Evolutionary conservation across 2,797 vertebrate species (phyloP).

Genomic region (Tragelaphus oryx): DNA sequence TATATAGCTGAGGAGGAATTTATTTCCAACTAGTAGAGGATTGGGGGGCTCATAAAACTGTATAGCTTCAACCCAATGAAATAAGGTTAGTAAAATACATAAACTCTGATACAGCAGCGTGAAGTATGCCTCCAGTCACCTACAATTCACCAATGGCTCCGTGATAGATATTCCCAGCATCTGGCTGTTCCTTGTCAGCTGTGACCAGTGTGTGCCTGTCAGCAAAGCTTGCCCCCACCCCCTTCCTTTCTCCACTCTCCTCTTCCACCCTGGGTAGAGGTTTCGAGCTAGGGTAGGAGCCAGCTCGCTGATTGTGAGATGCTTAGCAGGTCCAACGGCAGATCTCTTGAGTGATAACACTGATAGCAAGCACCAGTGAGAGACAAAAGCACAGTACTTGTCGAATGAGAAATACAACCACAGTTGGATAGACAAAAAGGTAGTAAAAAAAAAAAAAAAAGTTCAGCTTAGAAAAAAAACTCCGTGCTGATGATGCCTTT

Average conservation of each 20-base stretch:
- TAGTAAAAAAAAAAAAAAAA: conserved; percentile 39
- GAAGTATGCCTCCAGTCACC: conserved; percentile 68
- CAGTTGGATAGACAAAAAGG: conserved; percentile 32
- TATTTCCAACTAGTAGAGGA: conserved; percentile 64
- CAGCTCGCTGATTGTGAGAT: conserved; percentile 32
- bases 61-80: conserved; percentile 68
- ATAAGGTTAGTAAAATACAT: conserved; percentile 74
- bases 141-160: conserved; percentile 53
- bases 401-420: conserved; percentile 45
- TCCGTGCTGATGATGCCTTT: background rate
- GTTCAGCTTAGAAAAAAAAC: conserved; percentile 9
- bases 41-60: conserved; percentile 64
- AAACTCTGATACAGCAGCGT: conserved; percentile 22
- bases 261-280: background rate
- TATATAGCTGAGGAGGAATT: conserved; percentile 61
- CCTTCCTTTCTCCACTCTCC: fast-evolving
- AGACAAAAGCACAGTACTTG: conserved; percentile 37
- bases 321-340: background rate
- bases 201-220: background rate
- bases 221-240: background rate
- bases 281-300: background rate
- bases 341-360: conserved; percentile 26
- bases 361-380: conserved; percentile 1
- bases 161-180: conserved; percentile 52
- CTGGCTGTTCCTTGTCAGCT: conserved; percentile 43